Percentiles rank a stretch among this genome's conserved stretches.
Conservation (phyloP, 2,888 invertebrate genomes). For the Spicauda simplicius region DNA sequence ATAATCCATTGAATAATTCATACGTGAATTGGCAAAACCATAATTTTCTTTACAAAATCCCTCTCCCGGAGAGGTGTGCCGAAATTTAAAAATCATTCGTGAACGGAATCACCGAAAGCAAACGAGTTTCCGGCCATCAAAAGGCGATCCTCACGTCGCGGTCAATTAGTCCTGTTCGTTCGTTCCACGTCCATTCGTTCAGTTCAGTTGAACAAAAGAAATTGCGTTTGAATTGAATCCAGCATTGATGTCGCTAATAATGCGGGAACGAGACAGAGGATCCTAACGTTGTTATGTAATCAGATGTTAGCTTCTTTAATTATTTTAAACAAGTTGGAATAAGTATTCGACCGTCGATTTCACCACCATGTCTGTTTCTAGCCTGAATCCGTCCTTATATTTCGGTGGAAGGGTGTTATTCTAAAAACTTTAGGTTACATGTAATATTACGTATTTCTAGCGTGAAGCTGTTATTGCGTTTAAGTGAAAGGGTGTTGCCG, state of each 20-base stretch:
- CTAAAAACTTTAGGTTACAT: too few relatives aligned
- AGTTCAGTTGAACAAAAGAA: conserved; percentile 22
- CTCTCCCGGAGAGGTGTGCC: not conserved
- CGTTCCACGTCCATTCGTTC: conserved; percentile 14
- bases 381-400: too few relatives aligned
- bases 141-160: conserved; percentile 26
- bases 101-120: conserved; percentile 12
- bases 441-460: too few relatives aligned
- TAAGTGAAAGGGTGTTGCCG: too few relatives aligned
- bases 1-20: not conserved
- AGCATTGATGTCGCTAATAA: conserved; percentile 11
- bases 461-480: too few relatives aligned
- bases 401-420: too few relatives aligned
- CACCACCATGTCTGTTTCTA: too few relatives aligned
- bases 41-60: conserved; percentile 1
- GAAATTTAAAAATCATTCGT: conserved; percentile 19
- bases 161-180: conserved; percentile 24
- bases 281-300: not conserved
- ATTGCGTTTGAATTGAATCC: conserved; percentile 8
- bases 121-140: conserved; percentile 22
- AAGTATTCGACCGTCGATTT: too few relatives aligned
- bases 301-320: too few relatives aligned
- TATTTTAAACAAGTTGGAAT: too few relatives aligned
- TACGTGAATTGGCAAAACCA: not conserved
- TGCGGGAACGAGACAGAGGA: conserved; percentile 1